These are phyloP conservation scores for Cygnus buccinator DNA, from an alignment of 2,113 vertebrate species.

Conservation along the genomic window DNA sequence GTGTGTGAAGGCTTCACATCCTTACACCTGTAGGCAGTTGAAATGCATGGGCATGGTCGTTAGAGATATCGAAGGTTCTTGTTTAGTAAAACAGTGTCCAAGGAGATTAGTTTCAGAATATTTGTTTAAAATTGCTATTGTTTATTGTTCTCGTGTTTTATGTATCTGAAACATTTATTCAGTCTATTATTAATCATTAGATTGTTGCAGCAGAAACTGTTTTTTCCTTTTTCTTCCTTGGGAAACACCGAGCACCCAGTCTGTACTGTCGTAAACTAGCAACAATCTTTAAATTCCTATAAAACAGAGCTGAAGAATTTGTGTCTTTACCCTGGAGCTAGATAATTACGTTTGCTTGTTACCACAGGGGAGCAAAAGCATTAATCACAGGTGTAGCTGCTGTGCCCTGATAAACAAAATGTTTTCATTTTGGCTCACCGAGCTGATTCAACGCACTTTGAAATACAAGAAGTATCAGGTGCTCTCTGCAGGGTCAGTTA, in stretches of 20 bases:
- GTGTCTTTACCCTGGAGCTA: background rate
- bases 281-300: background rate
- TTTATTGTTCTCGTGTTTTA: background rate
- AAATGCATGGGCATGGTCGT: background rate
- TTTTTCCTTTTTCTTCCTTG: background rate
- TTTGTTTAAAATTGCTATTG: background rate
- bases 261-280: background rate
- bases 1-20: background rate
- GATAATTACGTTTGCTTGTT: background rate
- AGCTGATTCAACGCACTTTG: background rate
- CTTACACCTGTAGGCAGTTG: background rate
- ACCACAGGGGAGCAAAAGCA: background rate
- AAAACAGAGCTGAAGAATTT: background rate
- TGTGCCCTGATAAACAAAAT: background rate
- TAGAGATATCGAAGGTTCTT: background rate
- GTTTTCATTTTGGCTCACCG: background rate
- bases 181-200: background rate
- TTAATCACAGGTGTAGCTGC: background rate
- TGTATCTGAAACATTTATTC: background rate
- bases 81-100: background rate
- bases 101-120: background rate
- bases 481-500: background rate
- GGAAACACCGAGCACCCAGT: background rate
- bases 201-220: background rate
- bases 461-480: background rate